A percentile compares a stretch with the other conserved stretches of the same genome.
phyloP scores from a whole-genome alignment of 2,113 vertebrate genomes.

The Vidua chalybeata region DNA sequence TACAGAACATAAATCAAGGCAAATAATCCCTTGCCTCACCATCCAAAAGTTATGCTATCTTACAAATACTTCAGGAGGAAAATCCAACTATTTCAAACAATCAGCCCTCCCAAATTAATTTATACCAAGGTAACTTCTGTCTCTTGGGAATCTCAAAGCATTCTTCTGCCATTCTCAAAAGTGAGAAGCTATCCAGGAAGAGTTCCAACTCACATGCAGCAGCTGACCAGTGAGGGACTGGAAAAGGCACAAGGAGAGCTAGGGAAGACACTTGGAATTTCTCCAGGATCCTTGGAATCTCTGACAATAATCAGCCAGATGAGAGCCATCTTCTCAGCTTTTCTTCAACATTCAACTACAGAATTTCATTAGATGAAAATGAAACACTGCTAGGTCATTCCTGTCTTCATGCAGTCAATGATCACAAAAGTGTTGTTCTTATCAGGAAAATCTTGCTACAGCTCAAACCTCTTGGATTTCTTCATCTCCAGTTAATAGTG shows the following conservation, averaged over 20 bases:
- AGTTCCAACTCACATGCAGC: background rate
- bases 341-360: background rate
- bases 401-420: background rate
- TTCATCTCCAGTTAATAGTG: background rate
- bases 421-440: background rate
- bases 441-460: background rate
- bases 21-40: background rate
- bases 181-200: background rate
- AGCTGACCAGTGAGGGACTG: background rate
- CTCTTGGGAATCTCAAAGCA: background rate
- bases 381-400: conserved; percentile 17
- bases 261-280: background rate
- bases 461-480: background rate
- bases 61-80: background rate
- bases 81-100: background rate
- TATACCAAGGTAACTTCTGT: background rate
- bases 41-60: background rate
- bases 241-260: background rate
- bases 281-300: background rate
- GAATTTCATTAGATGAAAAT: background rate
- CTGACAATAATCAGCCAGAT: background rate
- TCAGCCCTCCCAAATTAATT: background rate
- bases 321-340: background rate
- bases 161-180: background rate
- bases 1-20: background rate